Percentiles rank a stretch among this genome's conserved stretches.
These are phyloP conservation scores for Argya squamiceps DNA, from an alignment of 2,797 vertebrate species.

Conservation along the genomic window DNA sequence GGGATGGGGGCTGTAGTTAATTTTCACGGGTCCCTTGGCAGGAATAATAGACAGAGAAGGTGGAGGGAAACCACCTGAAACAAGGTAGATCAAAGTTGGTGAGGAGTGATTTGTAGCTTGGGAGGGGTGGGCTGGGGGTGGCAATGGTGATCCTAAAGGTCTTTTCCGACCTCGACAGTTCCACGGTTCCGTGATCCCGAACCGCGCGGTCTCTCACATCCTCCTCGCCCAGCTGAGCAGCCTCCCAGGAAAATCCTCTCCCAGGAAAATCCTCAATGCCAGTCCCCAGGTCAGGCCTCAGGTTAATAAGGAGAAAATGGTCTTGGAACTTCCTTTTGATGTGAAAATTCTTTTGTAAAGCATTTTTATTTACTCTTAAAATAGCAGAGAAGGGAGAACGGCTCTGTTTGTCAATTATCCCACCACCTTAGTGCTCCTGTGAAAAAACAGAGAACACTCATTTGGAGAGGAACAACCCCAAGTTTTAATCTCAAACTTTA, in stretches of 20 bases:
- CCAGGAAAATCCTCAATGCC: slow-evolving; percentile 11
- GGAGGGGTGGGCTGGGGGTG: slow-evolving; percentile 60
- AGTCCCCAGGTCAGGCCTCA: background rate
- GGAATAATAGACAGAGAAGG: slow-evolving; percentile 82
- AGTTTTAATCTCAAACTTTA: background rate
- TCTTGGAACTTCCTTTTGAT: background rate
- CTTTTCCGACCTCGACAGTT: rapidly evolving
- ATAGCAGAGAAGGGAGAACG: background rate
- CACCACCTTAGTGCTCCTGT: background rate
- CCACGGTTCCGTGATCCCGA: background rate
- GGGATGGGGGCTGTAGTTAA: slow-evolving; percentile 82
- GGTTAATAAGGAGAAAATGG: background rate
- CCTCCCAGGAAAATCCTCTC: slow-evolving; percentile 32
- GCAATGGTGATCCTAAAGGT: rapidly evolving
- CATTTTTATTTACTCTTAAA: background rate
- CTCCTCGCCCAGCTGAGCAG: slow-evolving; percentile 16
- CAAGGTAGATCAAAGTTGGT: slow-evolving; percentile 82
- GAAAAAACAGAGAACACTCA: rapidly evolving
- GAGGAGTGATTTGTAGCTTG: slow-evolving; percentile 82
- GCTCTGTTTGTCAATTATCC: rapidly evolving
- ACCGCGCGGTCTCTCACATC: slow-evolving; percentile 26
- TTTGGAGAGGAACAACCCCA: background rate
- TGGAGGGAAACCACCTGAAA: slow-evolving; percentile 82
- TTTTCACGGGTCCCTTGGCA: slow-evolving; percentile 83
- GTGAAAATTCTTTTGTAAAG: background rate